Evolutionary conservation across 2,888 invertebrate genomes (phyloP).

Genomic region (Rambutsinella grinnellia): DNA sequence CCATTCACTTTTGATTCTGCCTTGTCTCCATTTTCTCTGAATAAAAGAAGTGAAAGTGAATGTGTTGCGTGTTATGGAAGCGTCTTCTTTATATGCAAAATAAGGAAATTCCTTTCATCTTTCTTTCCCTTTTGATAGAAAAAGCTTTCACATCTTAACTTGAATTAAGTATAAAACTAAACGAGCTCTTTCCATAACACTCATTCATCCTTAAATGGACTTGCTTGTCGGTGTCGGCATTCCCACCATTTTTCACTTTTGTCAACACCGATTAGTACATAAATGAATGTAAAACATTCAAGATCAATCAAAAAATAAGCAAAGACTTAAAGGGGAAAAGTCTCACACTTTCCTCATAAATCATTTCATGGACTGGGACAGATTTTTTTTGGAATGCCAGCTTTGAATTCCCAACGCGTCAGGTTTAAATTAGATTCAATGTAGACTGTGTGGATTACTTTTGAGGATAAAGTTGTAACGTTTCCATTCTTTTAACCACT

Average conservation of each 20-base stretch:
- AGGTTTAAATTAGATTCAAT: no score
- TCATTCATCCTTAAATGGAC: slow-evolving; percentile 1
- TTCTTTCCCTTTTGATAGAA: not conserved
- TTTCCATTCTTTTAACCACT: no score
- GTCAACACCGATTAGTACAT: not conserved
- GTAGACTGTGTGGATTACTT: no score
- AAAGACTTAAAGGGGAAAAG: not conserved
- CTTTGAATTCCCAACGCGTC: no score
- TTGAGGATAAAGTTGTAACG: no score
- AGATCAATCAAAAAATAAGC: not conserved
- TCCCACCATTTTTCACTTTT: not conserved
- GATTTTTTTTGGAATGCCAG: no score
- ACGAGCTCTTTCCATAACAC: not conserved
- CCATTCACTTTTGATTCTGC: slow-evolving; percentile 44
- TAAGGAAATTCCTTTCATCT: not conserved
- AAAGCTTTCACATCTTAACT: not conserved
- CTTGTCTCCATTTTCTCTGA: not conserved
- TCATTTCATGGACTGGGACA: not conserved
- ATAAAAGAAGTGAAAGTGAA: not conserved
- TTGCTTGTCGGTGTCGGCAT: not conserved
- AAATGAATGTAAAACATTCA: not conserved
- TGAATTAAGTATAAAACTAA: not conserved
- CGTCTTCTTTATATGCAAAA: not conserved
- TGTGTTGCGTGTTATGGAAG: not conserved
- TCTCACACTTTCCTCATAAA: not conserved